Percentiles rank a stretch among this genome's conserved stretches.
phyloP scores from a whole-genome alignment of 2,113 vertebrate species.

The Choloepus hoffmanni region DNA sequence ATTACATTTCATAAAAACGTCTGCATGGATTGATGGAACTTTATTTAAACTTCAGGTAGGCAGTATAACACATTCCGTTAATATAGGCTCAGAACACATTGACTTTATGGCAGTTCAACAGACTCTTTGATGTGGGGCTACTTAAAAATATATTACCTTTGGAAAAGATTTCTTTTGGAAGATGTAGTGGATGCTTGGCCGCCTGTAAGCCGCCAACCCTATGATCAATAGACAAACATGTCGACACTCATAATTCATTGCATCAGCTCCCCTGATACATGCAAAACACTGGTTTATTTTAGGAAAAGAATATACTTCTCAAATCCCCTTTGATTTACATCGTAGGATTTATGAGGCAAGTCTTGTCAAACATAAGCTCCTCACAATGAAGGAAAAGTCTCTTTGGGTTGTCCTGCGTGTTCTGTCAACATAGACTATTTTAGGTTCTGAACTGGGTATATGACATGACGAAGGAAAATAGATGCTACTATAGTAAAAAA shows the following conservation, averaged over 20 bases:
- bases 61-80: conserved; percentile 49
- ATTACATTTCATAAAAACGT: conserved; percentile 72
- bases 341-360: not conserved
- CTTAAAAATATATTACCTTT: conserved; percentile 66
- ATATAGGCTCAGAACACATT: not conserved
- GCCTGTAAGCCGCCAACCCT: not conserved
- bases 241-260: conserved; percentile 9
- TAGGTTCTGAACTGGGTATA: not conserved
- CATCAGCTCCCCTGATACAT: not conserved
- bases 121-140: conserved; percentile 52
- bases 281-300: conserved; percentile 59
- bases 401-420: not conserved
- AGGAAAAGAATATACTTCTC: conserved; percentile 33
- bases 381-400: conserved; percentile 24
- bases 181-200: not conserved
- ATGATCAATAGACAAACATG: not conserved
- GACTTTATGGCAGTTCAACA: conserved; percentile 41
- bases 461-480: not conserved
- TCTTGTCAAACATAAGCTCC: not conserved
- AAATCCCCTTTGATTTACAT: conserved; percentile 13
- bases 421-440: not conserved
- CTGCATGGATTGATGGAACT: conserved; percentile 66
- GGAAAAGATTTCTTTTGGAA: conserved; percentile 59
- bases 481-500: conserved; percentile 3
- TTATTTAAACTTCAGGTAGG: conserved; percentile 65